Base-by-base conservation (phyloP, 2,113 vertebrate genomes). In the Sinocyclocheilus anshuiensis region DNA sequence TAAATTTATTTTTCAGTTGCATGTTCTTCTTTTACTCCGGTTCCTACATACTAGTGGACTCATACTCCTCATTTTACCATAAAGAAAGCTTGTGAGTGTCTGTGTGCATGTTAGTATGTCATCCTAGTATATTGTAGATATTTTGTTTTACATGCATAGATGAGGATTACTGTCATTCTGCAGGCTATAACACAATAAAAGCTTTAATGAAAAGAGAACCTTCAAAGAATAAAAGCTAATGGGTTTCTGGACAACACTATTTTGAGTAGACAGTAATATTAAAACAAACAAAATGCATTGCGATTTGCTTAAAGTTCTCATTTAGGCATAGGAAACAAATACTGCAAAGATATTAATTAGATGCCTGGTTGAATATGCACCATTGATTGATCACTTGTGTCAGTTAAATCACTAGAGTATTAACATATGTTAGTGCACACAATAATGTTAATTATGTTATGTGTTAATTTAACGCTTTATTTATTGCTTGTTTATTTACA, bases 401-500 rank as follows among this genome's bases (percentile, higher is more conserved):
- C 36, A 36, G 5, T 6, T 36, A 36, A 36, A 36, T 36, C 36
- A 78, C 76, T 78, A 2, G 15, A 8, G 15, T 53, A 53, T 53
- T 53, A 53, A 5, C 0, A 53, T 53, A 53, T 15, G 12, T 53
- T 74, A 74, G 0, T 74, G 36, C 18, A 45, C 71, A 45, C 9
- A 0, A 18, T 42, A 42, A 22, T 61, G 26, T 77, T 69, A 69
- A 36, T 69, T 67, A 69, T 67, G 63, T 29, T 33, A 7, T 48
- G 48, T 55, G 75, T 55, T 78, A 8, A 42, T 61, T 39, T 79
- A 20, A 6, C 53, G 45, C 22, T 79, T 81, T 81, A 65, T 81
- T 81, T 81, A 36, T 36, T 72, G 36, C 22, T 18, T 78, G 69
- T 67, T 85, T 78, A 78, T 85, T 78, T 69, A 39, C 4, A 20